Evolutionary conservation across 1,140 invertebrate species (phyloP).

Genomic region (Drosophila melanica): DNA sequence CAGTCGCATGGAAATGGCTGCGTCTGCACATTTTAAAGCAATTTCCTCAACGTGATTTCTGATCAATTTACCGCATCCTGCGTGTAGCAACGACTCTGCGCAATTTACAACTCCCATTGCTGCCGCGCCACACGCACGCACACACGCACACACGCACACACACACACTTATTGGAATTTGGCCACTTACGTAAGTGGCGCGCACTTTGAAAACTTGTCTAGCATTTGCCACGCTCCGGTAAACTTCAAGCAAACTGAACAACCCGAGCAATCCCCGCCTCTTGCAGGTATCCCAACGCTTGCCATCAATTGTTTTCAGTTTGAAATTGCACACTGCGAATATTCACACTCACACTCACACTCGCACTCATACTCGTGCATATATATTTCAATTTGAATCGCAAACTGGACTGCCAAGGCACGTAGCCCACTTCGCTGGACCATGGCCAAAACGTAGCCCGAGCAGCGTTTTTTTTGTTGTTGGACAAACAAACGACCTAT

Average conservation of each 20-base stretch:
- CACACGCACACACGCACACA: background rate
- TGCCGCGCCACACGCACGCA: background rate
- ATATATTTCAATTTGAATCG: slow-evolving; percentile 53
- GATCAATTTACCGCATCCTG: slow-evolving; percentile 55
- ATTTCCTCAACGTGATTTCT: slow-evolving; percentile 61
- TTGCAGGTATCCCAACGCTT: slow-evolving; percentile 18
- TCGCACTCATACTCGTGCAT: background rate
- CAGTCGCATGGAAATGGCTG: slow-evolving; percentile 22
- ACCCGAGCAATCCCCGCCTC: background rate
- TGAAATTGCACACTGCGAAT: slow-evolving; percentile 22
- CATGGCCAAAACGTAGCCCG: slow-evolving; percentile 11
- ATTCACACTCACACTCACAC: background rate
- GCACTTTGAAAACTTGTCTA: slow-evolving; percentile 31
- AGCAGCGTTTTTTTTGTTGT: background rate
- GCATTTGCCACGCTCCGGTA: slow-evolving; percentile 17
- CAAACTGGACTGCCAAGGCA: slow-evolving; percentile 24
- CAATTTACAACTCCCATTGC: slow-evolving; percentile 43
- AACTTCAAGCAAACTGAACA: slow-evolving; percentile 1
- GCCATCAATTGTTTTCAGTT: slow-evolving; percentile 51
- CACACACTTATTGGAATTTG: slow-evolving; percentile 18
- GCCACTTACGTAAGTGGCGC: slow-evolving; percentile 46
- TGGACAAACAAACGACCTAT: background rate
- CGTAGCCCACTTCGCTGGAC: slow-evolving; percentile 27
- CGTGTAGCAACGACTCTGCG: slow-evolving; percentile 10
- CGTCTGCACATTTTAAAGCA: slow-evolving; percentile 61